Base-by-base conservation (phyloP, 2,888 invertebrate species). In the Candidula unifasciata region DNA sequence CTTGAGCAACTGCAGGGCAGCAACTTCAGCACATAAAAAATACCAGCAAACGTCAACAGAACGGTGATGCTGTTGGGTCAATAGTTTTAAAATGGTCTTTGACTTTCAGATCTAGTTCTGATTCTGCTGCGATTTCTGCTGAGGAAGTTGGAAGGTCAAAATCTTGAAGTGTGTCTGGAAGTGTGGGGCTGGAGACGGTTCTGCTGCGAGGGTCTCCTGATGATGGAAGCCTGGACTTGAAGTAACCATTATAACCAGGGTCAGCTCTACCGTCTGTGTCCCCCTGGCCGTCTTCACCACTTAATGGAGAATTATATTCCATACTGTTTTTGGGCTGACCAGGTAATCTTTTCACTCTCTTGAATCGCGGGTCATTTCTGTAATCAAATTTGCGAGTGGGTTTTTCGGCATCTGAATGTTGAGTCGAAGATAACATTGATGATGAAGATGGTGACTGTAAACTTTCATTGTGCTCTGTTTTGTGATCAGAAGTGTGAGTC, bases 51-150 rank as follows among this genome's bases (percentile, higher is more conserved):
- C 64, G 66, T 88, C 89, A 94, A 86, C 93, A 94, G 88, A 94
- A 94, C 30, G 94, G 94, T 35, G 94, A 94, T 3, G 94, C 94
- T 27, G 94, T 94, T 0, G 94, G 94, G 86, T 94, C 94, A 82
- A 93, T 93, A n/a, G 93, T 93, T 88, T 93, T 93, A 88, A 94
- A 94, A 84, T 93, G 90, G 81, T 93, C 93, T 87, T 93, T 93
- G 35, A 93, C 87, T 52, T 91, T 89, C 79, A 89, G 89, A 80
- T 90, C 89, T 13, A 89, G 86, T 79, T 88, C 87, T 82, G 86
- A 87, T 68, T 85, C 69, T 30, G 52, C 33, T 6, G 64, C 66
- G 57, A 35, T 66, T 21, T 44, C 35, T 18, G 78, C 77, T 6
- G 85, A 33, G 35, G 81, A 68, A 44, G 82, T 79, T 30, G 85